Percentiles rank a stretch among this genome's conserved stretches.
Conservation (phyloP, 2,888 invertebrate species). For the Azorinus chamasolen region DNA sequence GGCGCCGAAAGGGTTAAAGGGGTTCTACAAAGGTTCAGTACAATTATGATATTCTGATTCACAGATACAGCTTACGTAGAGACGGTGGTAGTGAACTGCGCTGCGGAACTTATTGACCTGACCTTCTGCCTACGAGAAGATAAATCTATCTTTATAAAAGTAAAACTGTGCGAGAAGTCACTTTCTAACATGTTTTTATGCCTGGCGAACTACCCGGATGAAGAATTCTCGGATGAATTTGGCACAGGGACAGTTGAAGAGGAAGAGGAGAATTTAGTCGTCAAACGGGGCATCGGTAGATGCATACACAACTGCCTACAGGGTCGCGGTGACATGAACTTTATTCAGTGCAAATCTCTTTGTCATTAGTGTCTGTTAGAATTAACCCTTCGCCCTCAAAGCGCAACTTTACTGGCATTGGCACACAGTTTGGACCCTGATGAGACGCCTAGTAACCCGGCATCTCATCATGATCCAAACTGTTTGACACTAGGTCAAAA, state of each 20-base stretch:
- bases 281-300: conserved; percentile 71
- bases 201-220: conserved; percentile 29
- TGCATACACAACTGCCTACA: conserved; percentile 76
- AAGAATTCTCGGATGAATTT: conserved; percentile 10
- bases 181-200: conserved; percentile 36
- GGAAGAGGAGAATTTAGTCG: conserved; percentile 21
- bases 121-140: conserved; percentile 37
- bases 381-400: no score
- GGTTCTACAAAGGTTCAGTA: no score
- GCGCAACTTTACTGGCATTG: no score
- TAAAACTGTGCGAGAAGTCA: conserved; percentile 37
- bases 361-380: conserved; percentile 69
- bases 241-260: conserved; percentile 17
- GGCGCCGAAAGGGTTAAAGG: no score
- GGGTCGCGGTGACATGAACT: conserved; percentile 72
- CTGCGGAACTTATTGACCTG: conserved; percentile 29
- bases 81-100: conserved; percentile 21
- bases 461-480: no score
- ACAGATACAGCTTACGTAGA: conserved; percentile 15
- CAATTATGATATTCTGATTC: no score
- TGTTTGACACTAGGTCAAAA: no score
- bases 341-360: conserved; percentile 80
- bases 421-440: no score
- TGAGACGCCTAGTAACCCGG: no score
- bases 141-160: conserved; percentile 12